Base-by-base conservation (phyloP, 2,888 invertebrate species). In the Geophilus truncorum region DNA sequence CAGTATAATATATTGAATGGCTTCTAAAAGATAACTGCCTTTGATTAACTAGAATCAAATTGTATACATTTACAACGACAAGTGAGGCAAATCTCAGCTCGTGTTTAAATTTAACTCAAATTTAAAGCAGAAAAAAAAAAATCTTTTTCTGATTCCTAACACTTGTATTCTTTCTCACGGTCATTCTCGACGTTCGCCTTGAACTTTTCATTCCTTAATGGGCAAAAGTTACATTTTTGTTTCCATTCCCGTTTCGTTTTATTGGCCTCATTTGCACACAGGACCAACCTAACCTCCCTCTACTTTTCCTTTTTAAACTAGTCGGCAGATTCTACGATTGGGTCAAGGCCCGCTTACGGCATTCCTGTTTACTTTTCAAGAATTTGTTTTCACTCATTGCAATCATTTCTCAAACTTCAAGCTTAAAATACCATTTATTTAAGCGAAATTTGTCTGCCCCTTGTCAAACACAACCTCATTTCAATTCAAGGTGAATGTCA, bases 131-230 rank as follows among this genome's bases (percentile, higher is more conserved):
- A n/a, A n/a, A n/a, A n/a, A n/a, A n/a, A n/a, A n/a, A n/a, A n/a
- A n/a, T n/a, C 21, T 18, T 62, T 62, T 10, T 62, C 18, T 62
- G 10, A 21, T 23, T 21, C 21, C 21, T 23, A 62, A 23, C 23
- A 23, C 21, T 23, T 21, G 23, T 62, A 23, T 62, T 23, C 23
- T 62, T 62, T 62, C 57, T 62, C 57, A 62, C 57, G 57, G 57
- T 62, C 57, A 62, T 62, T 23, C 57, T 23, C 23, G 57, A 23
- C 23, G 57, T 62, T 62, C 18, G 57, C 57, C 57, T 62, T 62
- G 57, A 62, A 62, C 57, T 62, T 62, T 62, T 62, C 57, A 62
- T 62, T 62, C 57, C 57, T 62, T 62, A 62, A 62, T 62, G 57
- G 57, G 57, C 57, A 62, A 62, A 62, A 62, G 57, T 62, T 62